phyloP scores from a whole-genome alignment of 2,113 vertebrate species.

The Tyrannus savana region DNA sequence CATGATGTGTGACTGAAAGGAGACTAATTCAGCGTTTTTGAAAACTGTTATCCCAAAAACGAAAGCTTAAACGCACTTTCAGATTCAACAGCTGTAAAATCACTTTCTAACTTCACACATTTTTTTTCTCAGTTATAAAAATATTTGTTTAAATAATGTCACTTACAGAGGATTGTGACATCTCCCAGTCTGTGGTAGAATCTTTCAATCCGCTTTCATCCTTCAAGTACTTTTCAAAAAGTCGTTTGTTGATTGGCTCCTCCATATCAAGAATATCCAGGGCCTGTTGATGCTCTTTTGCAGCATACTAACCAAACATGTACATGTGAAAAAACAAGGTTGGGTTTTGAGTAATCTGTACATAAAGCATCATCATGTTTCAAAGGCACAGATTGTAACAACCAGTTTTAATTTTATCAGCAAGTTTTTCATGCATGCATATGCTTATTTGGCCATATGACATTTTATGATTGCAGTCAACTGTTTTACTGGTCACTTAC shows the following conservation, averaged over 20 bases:
- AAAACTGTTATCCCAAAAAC: neutral
- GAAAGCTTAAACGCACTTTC: neutral
- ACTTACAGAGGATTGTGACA: constrained; percentile 92
- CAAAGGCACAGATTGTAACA: neutral
- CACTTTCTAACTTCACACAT: neutral
- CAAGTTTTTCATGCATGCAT: neutral
- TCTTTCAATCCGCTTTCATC: constrained; percentile 86
- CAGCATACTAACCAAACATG: constrained; percentile 84
- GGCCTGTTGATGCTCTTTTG: constrained; percentile 96
- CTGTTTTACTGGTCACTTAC: neutral
- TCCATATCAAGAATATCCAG: constrained; percentile 96
- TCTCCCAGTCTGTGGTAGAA: constrained; percentile 88
- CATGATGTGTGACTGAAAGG: neutral
- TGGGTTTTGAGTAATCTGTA: neutral
- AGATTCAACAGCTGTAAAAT: neutral
- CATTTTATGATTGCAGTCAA: neutral
- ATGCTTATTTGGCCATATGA: neutral
- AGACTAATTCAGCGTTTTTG: neutral
- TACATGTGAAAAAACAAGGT: constrained; percentile 4
- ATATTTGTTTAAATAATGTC: neutral
- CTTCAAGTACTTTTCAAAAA: constrained; percentile 87
- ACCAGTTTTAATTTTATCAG: neutral
- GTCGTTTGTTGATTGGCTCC: constrained; percentile 89
- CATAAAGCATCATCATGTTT: neutral
- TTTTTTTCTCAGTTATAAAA: neutral